Evolutionary conservation across 2,113 vertebrate species (phyloP).

Genomic region (Silurus asotus): DNA sequence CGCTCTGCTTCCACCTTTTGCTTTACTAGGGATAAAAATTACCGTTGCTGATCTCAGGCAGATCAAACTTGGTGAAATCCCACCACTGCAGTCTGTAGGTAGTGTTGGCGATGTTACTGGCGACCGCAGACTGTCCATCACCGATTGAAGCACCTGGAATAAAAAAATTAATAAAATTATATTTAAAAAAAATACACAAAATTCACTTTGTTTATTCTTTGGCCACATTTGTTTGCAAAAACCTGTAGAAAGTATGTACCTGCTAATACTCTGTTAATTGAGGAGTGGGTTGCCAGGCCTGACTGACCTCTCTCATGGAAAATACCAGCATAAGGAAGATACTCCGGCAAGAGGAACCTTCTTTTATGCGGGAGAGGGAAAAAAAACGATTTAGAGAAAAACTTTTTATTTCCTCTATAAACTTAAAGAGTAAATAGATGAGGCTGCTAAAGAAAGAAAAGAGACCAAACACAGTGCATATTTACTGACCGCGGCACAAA

Average conservation of each 20-base stretch:
- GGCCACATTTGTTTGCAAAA: not conserved
- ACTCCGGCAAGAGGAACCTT: constrained; percentile 94
- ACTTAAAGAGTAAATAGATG: not conserved
- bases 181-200: not conserved
- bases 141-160: constrained; percentile 91
- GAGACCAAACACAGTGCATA: not conserved
- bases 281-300: constrained; percentile 95
- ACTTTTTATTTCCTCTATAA: not conserved
- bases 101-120: constrained; percentile 98
- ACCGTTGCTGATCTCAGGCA: constrained; percentile 99
- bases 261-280: constrained; percentile 95
- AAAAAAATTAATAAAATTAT: not conserved
- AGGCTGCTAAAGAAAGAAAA: not conserved
- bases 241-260: constrained; percentile 68
- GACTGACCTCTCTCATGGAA: constrained; percentile 97
- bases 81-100: constrained; percentile 99
- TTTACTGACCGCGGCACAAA: constrained; percentile 89
- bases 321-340: constrained; percentile 97
- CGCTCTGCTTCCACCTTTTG: not conserved
- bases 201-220: not conserved
- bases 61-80: constrained; percentile 98
- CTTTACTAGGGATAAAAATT: constrained; percentile 32
- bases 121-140: constrained; percentile 96
- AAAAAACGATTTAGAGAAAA: constrained; percentile 32
- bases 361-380: constrained; percentile 61